These are phyloP conservation scores for Gasterosteus aculeatus DNA, from an alignment of 2,113 vertebrate genomes.

Conservation along the genomic window DNA sequence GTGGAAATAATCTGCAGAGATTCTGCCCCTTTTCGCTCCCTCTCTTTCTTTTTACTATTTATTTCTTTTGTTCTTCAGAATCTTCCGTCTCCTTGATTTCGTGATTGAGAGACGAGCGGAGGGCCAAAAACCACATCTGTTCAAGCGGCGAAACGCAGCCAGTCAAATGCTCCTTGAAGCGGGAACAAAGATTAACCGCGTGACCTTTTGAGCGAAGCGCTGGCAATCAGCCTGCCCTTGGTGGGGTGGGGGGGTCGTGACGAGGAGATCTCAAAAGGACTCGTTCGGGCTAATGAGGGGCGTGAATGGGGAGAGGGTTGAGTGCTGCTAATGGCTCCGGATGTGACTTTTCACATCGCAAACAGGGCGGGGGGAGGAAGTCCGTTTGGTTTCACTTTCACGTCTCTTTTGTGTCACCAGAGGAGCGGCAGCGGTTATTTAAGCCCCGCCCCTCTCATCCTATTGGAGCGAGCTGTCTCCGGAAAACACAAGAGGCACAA, in stretches of 20 bases:
- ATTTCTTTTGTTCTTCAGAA: background rate
- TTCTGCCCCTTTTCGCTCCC: background rate
- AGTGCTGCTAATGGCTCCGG: slow-evolving; percentile 68
- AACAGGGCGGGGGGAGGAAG: slow-evolving; percentile 50
- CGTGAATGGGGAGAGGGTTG: slow-evolving; percentile 59
- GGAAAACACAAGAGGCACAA: too few relatives aligned
- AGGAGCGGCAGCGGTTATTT: slow-evolving; percentile 33
- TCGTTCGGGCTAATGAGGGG: slow-evolving; percentile 72
- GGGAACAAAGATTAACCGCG: slow-evolving; percentile 76
- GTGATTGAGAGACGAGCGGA: slow-evolving; percentile 22
- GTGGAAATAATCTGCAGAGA: background rate
- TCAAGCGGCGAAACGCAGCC: slow-evolving; percentile 43
- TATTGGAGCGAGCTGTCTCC: background rate
- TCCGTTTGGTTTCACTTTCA: slow-evolving; percentile 52
- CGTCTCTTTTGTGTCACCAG: slow-evolving; percentile 43
- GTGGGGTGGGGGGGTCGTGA: slow-evolving; percentile 44
- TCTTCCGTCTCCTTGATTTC: slow-evolving; percentile 29
- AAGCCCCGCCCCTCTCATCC: too few relatives aligned
- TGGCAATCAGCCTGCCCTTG: slow-evolving; percentile 75
- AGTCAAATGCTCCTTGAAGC: slow-evolving; percentile 69
- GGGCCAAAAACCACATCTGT: slow-evolving; percentile 73
- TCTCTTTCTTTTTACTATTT: background rate
- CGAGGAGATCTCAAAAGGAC: slow-evolving; percentile 61
- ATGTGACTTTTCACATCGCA: slow-evolving; percentile 64
- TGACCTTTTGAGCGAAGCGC: slow-evolving; percentile 74